Percentiles rank a stretch among this genome's conserved stretches.
Evolutionary conservation across 2,113 vertebrate genomes (phyloP).

Genomic region (Corythaeola cristata): DNA sequence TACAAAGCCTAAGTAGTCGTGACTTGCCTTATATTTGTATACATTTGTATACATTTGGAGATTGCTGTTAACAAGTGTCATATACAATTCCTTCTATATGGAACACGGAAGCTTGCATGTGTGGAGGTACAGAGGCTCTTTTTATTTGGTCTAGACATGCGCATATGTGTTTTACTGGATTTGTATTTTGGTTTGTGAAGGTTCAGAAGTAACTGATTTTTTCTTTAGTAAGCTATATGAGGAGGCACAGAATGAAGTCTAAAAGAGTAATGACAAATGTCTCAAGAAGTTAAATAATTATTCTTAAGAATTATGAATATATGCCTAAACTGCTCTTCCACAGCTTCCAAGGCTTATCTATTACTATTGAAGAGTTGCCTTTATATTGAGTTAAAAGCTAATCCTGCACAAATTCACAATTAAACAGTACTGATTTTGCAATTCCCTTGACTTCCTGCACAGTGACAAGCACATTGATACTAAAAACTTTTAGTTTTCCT

Average conservation of each 20-base stretch:
- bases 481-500: background rate
- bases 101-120: background rate
- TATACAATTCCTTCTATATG: background rate
- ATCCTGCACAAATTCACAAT: background rate
- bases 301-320: background rate
- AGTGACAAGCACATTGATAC: background rate
- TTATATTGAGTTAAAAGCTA: background rate
- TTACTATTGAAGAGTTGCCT: background rate
- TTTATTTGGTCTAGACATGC: background rate
- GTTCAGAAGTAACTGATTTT: background rate
- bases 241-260: background rate
- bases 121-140: background rate
- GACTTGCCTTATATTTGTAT: background rate
- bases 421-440: background rate
- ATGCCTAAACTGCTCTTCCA: background rate
- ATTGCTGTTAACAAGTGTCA: background rate
- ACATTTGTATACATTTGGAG: background rate
- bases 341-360: background rate
- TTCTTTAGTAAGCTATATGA: background rate
- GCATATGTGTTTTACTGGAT: background rate
- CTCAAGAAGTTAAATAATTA: background rate
- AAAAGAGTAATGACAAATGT: background rate
- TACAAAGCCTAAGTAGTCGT: background rate
- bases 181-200: background rate
- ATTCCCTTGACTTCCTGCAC: background rate